These are phyloP conservation scores for Ophion ellenae DNA, from an alignment of 2,888 invertebrate species.

Conservation along the genomic window DNA sequence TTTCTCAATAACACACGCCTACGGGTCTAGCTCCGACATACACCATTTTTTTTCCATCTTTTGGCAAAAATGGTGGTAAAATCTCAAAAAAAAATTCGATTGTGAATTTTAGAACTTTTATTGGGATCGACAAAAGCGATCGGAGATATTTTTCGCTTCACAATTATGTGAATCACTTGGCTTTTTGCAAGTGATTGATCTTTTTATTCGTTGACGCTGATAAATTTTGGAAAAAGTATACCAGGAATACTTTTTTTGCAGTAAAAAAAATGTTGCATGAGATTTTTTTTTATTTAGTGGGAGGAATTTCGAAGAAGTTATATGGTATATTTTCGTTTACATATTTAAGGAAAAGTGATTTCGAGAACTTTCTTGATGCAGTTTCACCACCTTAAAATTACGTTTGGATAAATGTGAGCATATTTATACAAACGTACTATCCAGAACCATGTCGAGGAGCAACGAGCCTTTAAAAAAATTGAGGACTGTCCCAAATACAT, in stretches of 20 bases:
- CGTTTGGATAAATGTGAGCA: background rate
- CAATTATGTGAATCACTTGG: background rate
- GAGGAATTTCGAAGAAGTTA: background rate
- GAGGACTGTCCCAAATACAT: background rate
- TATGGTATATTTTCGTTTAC: background rate
- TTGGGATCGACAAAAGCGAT: background rate
- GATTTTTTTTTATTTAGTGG: background rate
- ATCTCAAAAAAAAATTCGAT: background rate
- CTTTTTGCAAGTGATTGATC: background rate
- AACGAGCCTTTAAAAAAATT: background rate
- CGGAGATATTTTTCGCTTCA: background rate
- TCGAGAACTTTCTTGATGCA: background rate
- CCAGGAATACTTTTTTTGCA: background rate
- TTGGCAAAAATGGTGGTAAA: constrained; percentile 6
- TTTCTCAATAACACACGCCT: constrained; percentile 66
- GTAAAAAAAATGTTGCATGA: background rate
- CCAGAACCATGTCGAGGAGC: background rate
- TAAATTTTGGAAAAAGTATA: background rate
- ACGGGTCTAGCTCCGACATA: constrained; percentile 36
- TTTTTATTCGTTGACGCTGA: background rate
- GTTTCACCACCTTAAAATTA: background rate
- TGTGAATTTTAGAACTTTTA: background rate
- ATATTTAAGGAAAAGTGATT: background rate
- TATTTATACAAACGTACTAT: background rate
- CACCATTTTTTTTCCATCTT: constrained; percentile 42